A percentile compares a stretch with the other conserved stretches of the same genome.
phyloP scores from a whole-genome alignment of 2,113 vertebrate species.

The Opisthocomus hoazin region DNA sequence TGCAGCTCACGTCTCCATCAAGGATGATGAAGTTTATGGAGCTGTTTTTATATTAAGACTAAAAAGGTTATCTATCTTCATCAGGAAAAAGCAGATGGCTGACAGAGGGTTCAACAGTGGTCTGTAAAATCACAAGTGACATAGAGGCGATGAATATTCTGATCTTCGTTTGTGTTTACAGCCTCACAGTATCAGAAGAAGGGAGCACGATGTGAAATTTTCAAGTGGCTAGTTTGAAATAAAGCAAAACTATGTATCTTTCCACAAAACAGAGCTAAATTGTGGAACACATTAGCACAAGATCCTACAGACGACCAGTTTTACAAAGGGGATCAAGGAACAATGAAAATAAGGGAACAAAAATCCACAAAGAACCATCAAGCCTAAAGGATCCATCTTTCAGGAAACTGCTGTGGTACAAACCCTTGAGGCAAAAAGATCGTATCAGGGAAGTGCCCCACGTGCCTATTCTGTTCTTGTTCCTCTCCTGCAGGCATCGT shows the following conservation, averaged over 20 bases:
- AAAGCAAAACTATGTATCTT: neutral
- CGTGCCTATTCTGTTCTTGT: neutral
- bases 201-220: neutral
- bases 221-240: neutral
- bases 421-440: neutral
- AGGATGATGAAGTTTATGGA: neutral
- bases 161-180: neutral
- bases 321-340: neutral
- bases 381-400: neutral
- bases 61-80: neutral
- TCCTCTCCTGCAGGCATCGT: neutral
- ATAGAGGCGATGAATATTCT: neutral
- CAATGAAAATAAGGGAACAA: neutral
- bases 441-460: fast-evolving
- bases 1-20: neutral
- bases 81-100: neutral
- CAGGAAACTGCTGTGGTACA: neutral
- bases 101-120: neutral
- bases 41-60: neutral
- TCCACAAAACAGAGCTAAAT: neutral
- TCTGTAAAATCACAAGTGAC: neutral
- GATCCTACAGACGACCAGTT: neutral
- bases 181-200: neutral
- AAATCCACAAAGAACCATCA: neutral
- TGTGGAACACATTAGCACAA: neutral